Percentiles rank a stretch among this genome's conserved stretches.
phyloP scores from a whole-genome alignment of 2,113 vertebrate species.

The Microtus richardsoni region DNA sequence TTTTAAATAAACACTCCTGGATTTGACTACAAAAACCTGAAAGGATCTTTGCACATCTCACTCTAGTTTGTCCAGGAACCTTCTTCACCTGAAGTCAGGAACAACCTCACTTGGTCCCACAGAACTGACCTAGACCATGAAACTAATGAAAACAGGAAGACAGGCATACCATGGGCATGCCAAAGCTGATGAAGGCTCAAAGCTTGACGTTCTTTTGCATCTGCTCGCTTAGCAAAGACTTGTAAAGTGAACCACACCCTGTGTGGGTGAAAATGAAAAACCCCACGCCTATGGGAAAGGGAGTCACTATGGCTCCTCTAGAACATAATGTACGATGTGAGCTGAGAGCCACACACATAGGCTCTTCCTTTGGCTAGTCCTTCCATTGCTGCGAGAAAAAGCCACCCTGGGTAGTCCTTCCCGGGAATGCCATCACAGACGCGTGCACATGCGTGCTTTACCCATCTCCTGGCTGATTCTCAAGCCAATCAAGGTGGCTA shows the following conservation, averaged over 20 bases:
- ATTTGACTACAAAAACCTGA: slow-evolving; percentile 13
- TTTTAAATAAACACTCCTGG: background rate
- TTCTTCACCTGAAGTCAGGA: background rate
- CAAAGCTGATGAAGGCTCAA: background rate
- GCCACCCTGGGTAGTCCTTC: background rate
- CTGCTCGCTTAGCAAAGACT: background rate
- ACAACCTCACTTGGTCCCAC: background rate
- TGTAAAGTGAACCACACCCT: background rate
- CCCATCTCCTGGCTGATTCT: background rate
- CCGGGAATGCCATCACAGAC: background rate
- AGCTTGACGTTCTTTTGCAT: background rate
- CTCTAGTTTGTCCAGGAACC: background rate
- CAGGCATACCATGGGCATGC: background rate
- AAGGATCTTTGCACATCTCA: background rate
- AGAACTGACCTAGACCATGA: slow-evolving; percentile 18
- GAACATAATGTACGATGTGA: background rate
- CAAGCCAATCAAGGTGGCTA: no score
- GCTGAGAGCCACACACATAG: background rate
- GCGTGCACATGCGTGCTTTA: background rate
- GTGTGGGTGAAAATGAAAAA: accelerated
- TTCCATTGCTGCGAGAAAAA: background rate
- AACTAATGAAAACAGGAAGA: background rate
- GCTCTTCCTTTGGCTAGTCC: background rate
- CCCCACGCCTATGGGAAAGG: no score
- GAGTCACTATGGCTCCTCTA: background rate